These are phyloP conservation scores for Eurypyga helias DNA, from an alignment of 2,113 vertebrate genomes.

Conservation along the genomic window DNA sequence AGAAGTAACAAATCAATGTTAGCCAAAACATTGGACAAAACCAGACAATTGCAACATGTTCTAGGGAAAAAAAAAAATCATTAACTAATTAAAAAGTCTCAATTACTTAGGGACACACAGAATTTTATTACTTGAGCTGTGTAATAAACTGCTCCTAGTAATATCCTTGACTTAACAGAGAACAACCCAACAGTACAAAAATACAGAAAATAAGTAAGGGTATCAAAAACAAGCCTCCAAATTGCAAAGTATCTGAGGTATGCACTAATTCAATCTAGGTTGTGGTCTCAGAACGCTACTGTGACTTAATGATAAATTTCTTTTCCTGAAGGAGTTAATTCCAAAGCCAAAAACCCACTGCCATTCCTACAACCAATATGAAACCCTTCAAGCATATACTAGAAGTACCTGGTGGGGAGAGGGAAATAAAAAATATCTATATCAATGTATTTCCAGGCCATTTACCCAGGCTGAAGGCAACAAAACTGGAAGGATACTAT, in stretches of 20 bases:
- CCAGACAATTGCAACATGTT: background rate
- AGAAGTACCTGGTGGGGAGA: background rate
- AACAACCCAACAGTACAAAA: background rate
- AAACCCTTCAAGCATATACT: background rate
- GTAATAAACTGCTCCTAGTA: background rate
- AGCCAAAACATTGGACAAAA: background rate
- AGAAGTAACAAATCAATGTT: background rate
- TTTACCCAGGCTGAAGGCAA: background rate
- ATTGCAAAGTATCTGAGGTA: background rate
- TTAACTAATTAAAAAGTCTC: background rate
- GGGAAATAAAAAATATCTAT: background rate
- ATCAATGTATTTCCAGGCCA: background rate
- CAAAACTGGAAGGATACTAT: background rate
- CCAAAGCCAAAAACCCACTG: background rate
- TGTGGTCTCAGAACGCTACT: background rate
- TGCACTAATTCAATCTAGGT: background rate
- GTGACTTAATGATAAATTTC: background rate
- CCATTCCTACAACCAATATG: background rate
- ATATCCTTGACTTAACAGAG: background rate
- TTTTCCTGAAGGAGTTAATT: background rate
- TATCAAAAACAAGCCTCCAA: background rate
- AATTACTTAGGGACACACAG: background rate
- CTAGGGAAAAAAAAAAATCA: background rate
- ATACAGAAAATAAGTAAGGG: background rate
- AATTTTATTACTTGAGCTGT: background rate